Base-by-base conservation (phyloP, 2,113 vertebrate species). In the Brachirus orientalis region DNA sequence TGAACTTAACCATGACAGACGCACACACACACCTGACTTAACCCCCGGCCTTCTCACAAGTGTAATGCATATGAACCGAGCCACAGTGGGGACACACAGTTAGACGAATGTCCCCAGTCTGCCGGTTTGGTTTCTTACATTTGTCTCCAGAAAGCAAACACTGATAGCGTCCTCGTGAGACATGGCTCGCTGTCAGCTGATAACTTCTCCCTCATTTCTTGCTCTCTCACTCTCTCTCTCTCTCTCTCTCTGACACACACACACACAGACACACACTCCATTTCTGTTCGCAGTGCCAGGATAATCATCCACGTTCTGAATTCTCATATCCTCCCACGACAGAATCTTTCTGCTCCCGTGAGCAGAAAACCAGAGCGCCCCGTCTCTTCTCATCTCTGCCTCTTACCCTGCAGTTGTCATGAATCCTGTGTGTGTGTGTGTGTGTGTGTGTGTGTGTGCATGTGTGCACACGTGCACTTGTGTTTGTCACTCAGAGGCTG, bases 321-420 rank as follows among this genome's bases (percentile, higher is more conserved):
- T 87, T 85, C 81, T 90, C 83, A 86, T 84, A 88, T 89, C 85
- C 85, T 87, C 86, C 88, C 75, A 89, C 83, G 75, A 75, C 80
- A 63, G 77, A 82, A 82, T 91, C 69, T 76, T 91, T 89, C 86
- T 90, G 89, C 88, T 83, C 82, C 75, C 70, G 45, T 83, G 80
- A 88, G 88, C 83, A 72, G 82, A 84, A 86, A 90, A 81, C 80
- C 79, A 86, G 81, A 85, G 71, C 79, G 51, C 63, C 79, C 68
- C 55, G 20, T 87, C 81, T 88, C 72, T 68, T 79, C 71, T 76
- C 82, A 77, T 85, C 86, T 77, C 38, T 28, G 41, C 64, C 72
- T 90, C 79, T 82, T 63, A 77, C 69, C 68, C 77, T 75, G 64
- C 68, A 73, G 75, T 82, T 77, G 69, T 77, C 77, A 80, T 85